Evolutionary conservation across 1,140 invertebrate species (phyloP), one percentile per base, ranked within the genome.

Genomic region (Cryptotermes secundus): DNA sequence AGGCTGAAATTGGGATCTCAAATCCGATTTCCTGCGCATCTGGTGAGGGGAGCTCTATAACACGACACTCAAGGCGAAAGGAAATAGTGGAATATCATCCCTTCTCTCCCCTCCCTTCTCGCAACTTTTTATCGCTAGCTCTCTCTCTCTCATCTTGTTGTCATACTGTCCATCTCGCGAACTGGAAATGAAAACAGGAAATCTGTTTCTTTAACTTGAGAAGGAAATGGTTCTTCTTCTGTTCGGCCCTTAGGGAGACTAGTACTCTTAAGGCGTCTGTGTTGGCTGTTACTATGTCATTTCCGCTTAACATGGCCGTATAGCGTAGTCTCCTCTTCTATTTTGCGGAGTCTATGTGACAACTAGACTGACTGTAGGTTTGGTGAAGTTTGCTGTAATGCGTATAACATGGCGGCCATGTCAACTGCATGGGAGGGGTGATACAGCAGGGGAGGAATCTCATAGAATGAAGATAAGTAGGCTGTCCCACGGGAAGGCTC

Each of bases 141-240:
- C n/a, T n/a, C n/a, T n/a, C 53, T n/a, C 26, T 72, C 59, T 31
- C 14, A 4, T 31, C 26, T 26, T 72, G 59, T 72, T 72, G 26
- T 72, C n/a, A 31, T 16, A 31, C 26, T 72, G 59, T 72, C 59
- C 59, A 72, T 72, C 59, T 72, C 31, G n/a, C n/a, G 59, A 72
- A 72, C 59, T 72, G 59, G 59, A 72, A 72, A 72, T 72, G 59
- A 72, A 72, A n/a, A 72, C 59, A 72, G 26, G 59, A 72, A 72
- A 72, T 72, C 59, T 72, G 59, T 72, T 72, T 72, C 59, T 72
- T 16, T 72, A 72, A 26, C n/a, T 2, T 31, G 59, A 14, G 59
- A 72, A 31, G 59, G 59, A 72, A 72, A 72, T n/a, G 59, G 59
- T 3, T n/a, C 59, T 31, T 72, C 59, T 72, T 72, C 59, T n/a